Percentiles rank a stretch among this genome's conserved stretches.
Evolutionary conservation across 1,140 invertebrate genomes (phyloP).

Genomic region (Trialeurodes vaporariorum): DNA sequence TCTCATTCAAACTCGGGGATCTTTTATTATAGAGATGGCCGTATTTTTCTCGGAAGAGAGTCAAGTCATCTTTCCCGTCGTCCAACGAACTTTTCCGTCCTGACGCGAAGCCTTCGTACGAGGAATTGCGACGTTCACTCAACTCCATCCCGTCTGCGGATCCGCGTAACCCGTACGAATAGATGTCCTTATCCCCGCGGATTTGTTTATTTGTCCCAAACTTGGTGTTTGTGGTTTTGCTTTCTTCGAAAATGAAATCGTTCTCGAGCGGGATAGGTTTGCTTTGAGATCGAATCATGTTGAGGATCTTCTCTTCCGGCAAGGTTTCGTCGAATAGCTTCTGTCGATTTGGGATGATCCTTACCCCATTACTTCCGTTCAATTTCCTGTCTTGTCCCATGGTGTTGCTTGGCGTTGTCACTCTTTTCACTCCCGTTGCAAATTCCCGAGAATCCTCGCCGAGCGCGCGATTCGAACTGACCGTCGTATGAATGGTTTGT

Average conservation of each 20-base stretch:
- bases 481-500: conserved; percentile 43
- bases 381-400: conserved; percentile 10
- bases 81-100: no score
- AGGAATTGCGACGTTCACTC: conserved; percentile 16
- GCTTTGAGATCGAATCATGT: conserved; percentile 10
- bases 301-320: conserved; percentile 14
- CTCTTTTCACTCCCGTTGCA: no score
- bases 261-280: conserved; percentile 7
- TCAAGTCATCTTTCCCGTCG: conserved; percentile 21
- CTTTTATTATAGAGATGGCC: neutral
- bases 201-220: neutral
- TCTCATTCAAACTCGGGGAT: conserved; percentile 9
- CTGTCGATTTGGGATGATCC: neutral
- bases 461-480: conserved; percentile 23
- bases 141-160: conserved; percentile 31
- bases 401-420: conserved; percentile 8
- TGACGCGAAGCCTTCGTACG: no score
- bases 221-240: no score
- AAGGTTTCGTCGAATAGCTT: conserved; percentile 11
- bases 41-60: conserved; percentile 29
- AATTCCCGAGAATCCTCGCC: no score
- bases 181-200: conserved; percentile 28
- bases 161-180: conserved; percentile 26
- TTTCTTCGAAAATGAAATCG: conserved; percentile 24
- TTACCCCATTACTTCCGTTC: no score